A percentile compares a stretch with the other conserved stretches of the same genome.
phyloP scores from a whole-genome alignment of 2,113 vertebrate genomes.

The Dascyllus trimaculatus region DNA sequence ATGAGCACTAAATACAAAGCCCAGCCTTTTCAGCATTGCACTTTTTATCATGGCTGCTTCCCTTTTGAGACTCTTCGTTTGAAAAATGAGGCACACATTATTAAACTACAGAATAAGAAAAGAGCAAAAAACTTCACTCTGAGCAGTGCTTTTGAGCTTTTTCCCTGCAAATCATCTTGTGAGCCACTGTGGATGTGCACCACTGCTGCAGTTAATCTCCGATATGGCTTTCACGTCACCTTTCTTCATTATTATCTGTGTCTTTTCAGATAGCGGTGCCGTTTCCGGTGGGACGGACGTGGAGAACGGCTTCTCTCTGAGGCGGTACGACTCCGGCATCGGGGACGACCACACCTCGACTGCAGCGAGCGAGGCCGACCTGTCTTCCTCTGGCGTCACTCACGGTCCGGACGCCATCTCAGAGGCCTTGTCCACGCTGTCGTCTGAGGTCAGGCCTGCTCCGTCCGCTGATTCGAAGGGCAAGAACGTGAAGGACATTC shows the following conservation, averaged over 20 bases:
- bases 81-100: too few relatives aligned
- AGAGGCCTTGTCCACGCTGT: conserved; percentile 92
- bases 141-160: too few relatives aligned
- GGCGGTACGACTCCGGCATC: conserved; percentile 88
- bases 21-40: too few relatives aligned
- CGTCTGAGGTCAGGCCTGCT: conserved; percentile 90
- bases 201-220: not conserved
- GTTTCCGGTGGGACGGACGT: conserved; percentile 68
- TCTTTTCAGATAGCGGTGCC: conserved; percentile 64
- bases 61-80: too few relatives aligned
- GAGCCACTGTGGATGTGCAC: not conserved
- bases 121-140: too few relatives aligned
- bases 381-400: conserved; percentile 63
- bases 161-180: not conserved
- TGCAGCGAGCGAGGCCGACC: conserved; percentile 54
- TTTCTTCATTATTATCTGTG: not conserved
- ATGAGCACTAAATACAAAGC: too few relatives aligned
- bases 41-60: too few relatives aligned
- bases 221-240: not conserved
- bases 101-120: not conserved
- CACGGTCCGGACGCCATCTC: conserved; percentile 93
- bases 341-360: conserved; percentile 86
- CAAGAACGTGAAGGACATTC: conserved; percentile 96
- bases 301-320: conserved; percentile 80
- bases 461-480: conserved; percentile 83